Evolutionary conservation across 2,888 invertebrate genomes (phyloP).

Genomic region (Drosophila vallismaia): DNA sequence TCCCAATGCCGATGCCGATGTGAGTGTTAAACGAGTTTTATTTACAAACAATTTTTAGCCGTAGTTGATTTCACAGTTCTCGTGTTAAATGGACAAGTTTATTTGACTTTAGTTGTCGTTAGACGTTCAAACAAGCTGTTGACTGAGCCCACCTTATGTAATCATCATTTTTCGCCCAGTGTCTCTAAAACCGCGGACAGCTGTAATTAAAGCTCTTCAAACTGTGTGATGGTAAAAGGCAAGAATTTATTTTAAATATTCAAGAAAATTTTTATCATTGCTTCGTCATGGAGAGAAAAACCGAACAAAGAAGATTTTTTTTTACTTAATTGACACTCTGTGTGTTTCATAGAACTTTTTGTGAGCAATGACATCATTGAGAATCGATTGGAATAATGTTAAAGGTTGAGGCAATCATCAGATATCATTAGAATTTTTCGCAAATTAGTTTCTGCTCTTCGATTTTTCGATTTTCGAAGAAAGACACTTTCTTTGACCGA

Average conservation of each 20-base stretch:
- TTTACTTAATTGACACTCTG: conserved; percentile 12
- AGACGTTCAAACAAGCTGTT: conserved; percentile 24
- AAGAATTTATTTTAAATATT: background rate
- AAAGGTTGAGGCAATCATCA: background rate
- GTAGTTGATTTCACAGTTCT: conserved; percentile 66
- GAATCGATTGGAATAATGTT: conserved; percentile 1
- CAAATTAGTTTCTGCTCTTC: background rate
- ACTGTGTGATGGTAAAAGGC: background rate
- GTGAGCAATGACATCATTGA: conserved; percentile 27
- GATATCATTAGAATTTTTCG: background rate
- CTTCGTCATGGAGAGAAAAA: conserved; percentile 15
- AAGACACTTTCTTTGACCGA: conserved; percentile 31
- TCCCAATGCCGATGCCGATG: conserved; percentile 16
- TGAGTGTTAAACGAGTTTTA: conserved; percentile 66
- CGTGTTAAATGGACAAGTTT: conserved; percentile 73
- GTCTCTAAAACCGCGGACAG: conserved; percentile 38
- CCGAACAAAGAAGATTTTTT: conserved; percentile 6
- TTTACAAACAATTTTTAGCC: conserved; percentile 68
- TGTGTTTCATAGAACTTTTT: background rate
- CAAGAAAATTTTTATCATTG: background rate
- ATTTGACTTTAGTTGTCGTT: conserved; percentile 44
- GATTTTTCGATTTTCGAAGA: background rate
- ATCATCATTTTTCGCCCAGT: conserved; percentile 44
- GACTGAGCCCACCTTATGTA: conserved; percentile 56
- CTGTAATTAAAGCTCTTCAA: background rate